Percentiles rank a stretch among this genome's conserved stretches.
Evolutionary conservation across 1,140 invertebrate genomes (phyloP).

Genomic region (Nephila pilipes): DNA sequence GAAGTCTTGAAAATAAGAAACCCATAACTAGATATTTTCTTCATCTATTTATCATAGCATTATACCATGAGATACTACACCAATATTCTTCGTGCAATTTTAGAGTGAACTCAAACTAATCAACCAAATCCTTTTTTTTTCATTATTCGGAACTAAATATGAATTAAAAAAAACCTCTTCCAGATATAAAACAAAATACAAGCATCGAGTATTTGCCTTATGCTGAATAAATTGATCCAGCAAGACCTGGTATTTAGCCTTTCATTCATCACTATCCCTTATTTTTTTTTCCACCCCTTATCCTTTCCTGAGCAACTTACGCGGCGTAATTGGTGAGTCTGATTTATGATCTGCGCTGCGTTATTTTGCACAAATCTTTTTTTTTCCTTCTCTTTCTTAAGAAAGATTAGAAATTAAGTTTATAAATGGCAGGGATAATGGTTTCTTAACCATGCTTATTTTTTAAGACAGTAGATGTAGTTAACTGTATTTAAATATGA

Average conservation of each 20-base stretch:
- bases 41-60: too few species aligned
- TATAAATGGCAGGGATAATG: not conserved
- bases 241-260: not conserved
- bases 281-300: not conserved
- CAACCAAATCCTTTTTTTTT: not conserved
- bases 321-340: not conserved
- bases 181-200: too few species aligned
- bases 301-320: not conserved
- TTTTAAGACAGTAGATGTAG: not conserved
- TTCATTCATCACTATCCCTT: not conserved
- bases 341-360: not conserved
- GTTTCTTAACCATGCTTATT: not conserved
- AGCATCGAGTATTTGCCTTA: not conserved
- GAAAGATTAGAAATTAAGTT: conserved; percentile 5
- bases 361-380: not conserved
- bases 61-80: too few species aligned
- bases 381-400: not conserved
- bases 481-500: not conserved
- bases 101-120: too few species aligned
- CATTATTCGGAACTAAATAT: not conserved
- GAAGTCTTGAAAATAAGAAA: too few species aligned
- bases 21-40: too few species aligned
- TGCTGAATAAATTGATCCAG: not conserved
- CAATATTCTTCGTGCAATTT: too few species aligned
- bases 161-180: not conserved